Conservation (phyloP, 2,797 vertebrate genomes). For the Oceanodroma leucorhoa region DNA sequence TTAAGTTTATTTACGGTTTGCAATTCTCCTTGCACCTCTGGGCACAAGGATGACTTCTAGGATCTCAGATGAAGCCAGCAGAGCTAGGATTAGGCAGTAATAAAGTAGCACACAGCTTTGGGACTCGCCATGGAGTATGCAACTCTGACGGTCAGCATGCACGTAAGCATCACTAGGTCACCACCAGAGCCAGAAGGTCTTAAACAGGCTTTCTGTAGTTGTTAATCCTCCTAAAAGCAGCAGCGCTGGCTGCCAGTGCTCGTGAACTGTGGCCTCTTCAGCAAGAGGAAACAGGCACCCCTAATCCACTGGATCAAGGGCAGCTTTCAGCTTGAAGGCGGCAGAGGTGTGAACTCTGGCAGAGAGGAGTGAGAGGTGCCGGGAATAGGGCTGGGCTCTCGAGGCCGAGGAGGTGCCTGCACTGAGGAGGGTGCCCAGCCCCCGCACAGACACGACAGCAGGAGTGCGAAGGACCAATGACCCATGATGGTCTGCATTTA, state of each 20-base stretch:
- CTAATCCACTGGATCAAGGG: too few species aligned
- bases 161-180: neutral
- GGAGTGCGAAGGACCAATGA: neutral
- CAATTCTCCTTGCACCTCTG: neutral
- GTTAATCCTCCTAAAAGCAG: neutral
- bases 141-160: neutral
- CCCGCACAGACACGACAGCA: neutral
- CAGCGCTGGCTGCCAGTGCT: neutral
- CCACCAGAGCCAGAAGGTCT: neutral
- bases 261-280: neutral
- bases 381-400: neutral
- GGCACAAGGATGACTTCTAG: neutral
- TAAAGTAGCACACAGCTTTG: neutral
- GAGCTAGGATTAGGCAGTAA: neutral
- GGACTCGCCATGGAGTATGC: neutral
- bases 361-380: fast-evolving
- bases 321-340: neutral
- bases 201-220: neutral
- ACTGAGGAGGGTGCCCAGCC: neutral
- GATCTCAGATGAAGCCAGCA: neutral
- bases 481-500: neutral
- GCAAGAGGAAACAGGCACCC: neutral
- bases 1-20: neutral
- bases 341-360: neutral
- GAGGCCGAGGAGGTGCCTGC: neutral